phyloP scores from a whole-genome alignment of 1,140 invertebrate species.

The Formica exsecta region DNA sequence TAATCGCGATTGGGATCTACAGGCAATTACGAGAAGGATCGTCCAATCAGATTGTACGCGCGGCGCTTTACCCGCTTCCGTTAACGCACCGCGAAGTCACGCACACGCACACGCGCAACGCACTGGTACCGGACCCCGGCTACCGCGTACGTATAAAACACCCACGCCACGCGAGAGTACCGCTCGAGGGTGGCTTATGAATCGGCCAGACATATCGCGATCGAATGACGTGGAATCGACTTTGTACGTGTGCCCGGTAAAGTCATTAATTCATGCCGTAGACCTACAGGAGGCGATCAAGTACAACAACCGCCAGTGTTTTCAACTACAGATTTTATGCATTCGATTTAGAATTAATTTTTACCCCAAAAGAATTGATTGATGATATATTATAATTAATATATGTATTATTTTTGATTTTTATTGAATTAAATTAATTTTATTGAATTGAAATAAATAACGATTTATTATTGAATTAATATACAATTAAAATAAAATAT shows the following conservation, averaged over 20 bases:
- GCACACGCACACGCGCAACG: constrained; percentile 78
- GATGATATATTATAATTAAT: background rate
- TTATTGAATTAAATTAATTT: too few species aligned
- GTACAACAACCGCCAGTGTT: constrained; percentile 19
- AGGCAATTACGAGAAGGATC: constrained; percentile 83
- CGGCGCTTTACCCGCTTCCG: constrained; percentile 81
- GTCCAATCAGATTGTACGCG: constrained; percentile 81
- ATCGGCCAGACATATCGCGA: constrained; percentile 69
- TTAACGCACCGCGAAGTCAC: constrained; percentile 81
- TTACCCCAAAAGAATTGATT: background rate
- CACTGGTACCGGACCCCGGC: background rate
- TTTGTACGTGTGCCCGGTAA: background rate
- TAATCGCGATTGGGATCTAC: constrained; percentile 85
- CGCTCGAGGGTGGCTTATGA: constrained; percentile 67
- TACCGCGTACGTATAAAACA: constrained; percentile 55
- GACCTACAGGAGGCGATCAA: constrained; percentile 29
- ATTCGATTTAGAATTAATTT: background rate
- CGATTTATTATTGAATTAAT: too few species aligned
- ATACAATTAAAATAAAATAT: too few species aligned
- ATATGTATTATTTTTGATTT: too few species aligned
- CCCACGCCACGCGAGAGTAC: constrained; percentile 22
- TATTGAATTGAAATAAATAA: too few species aligned
- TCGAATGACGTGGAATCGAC: constrained; percentile 67
- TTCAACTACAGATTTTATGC: background rate
- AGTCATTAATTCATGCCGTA: constrained; percentile 53